These are phyloP conservation scores for Archilochus colubris DNA, from an alignment of 2,113 vertebrate species.

Conservation along the genomic window DNA sequence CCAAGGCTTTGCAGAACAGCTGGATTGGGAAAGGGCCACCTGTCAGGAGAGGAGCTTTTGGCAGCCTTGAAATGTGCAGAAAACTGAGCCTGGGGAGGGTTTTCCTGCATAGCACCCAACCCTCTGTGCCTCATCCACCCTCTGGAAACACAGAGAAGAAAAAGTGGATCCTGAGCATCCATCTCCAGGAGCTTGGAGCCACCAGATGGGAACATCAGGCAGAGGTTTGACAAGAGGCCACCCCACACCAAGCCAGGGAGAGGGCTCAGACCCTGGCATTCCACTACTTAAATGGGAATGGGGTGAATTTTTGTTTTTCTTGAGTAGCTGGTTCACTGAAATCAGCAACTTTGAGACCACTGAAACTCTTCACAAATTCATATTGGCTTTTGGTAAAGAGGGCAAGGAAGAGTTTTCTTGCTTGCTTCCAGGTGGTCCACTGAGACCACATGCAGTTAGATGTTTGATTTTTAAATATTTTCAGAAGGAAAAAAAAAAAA, in stretches of 20 bases:
- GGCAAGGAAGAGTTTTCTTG: neutral
- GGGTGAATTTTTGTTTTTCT: neutral
- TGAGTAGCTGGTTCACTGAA: neutral
- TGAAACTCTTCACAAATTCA: neutral
- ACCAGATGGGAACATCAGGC: neutral
- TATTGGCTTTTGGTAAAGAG: neutral
- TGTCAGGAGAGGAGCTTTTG: neutral
- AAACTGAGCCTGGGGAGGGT: neutral
- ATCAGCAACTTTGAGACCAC: neutral
- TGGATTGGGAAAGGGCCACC: neutral
- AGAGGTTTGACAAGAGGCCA: neutral
- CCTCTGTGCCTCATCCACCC: neutral
- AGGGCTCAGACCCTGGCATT: neutral
- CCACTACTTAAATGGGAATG: neutral
- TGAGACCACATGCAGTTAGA: neutral
- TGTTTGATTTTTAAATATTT: neutral
- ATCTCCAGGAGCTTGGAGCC: neutral
- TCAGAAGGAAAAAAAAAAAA: neutral
- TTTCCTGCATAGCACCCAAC: neutral
- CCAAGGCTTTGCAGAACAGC: neutral
- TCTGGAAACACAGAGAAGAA: neutral
- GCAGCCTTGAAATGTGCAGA: neutral
- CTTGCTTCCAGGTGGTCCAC: neutral
- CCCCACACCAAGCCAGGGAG: neutral
- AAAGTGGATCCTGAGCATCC: rapidly evolving